Base-by-base conservation (phyloP, 2,797 vertebrate species). In the Phataginus tetradactyla region DNA sequence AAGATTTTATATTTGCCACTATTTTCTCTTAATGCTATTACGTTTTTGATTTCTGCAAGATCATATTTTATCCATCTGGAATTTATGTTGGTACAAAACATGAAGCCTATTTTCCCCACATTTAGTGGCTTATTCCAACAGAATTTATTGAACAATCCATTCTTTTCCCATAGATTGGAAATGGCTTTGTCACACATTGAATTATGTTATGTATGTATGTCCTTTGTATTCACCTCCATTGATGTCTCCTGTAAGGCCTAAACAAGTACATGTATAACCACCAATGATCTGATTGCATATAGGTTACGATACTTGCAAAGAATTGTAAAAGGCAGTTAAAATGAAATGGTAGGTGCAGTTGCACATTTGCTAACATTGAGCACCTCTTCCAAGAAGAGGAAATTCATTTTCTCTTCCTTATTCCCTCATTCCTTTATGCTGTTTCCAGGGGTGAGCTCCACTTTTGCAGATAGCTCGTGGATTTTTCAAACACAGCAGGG, bases 201-300 rank as follows among this genome's bases (percentile, higher is more conserved):
- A 5, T 15, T 10, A 6, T 23, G 12, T 78, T 3, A 51, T 2
- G 9, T 3, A 20, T 1, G 2, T 7, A 4, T 1, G 49, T 5
- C 32, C 27, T n/a, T 34, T 34, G 32, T 10, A 5, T n/a, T 51
- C 37, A 6, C n/a, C 15, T 29, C 37, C 51, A 7, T 0, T 17
- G 66, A 45, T 29, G 4, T 53, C 61, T 75, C 37, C 66, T 32
- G n/a, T 1, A 3, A 27, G 37, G n/a, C 29, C 69, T 13, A 8
- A 53, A 1, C 17, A 20, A 34, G 61, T 4, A 11, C 8, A 29
- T 29, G 45, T 15, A 3, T 1, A 77, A 21, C 29, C 20, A 1
- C 42, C 6, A 12, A 37, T 9, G 1, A 37, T 6, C 29, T 45
- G 32, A 21, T 34, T 29, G 23, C 51, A 27, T 7, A 3, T 4